Evolutionary conservation across 2,113 vertebrate genomes (phyloP), one percentile per base, ranked within the genome.

Genomic region (Amblyornis subalaris): DNA sequence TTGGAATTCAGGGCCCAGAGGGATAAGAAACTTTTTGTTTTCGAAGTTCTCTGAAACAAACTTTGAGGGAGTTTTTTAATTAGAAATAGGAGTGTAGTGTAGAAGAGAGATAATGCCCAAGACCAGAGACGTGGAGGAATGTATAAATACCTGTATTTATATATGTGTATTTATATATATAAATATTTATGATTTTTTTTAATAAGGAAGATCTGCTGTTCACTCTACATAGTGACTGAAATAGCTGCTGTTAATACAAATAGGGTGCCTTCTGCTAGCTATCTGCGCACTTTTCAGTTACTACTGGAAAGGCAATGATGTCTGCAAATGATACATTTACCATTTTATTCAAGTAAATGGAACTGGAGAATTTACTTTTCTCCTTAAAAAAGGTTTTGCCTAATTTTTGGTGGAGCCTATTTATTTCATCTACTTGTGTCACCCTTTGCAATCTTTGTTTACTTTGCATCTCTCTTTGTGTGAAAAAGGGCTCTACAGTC

Each of bases 131-230:
- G 45, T 26, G 19, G 40, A 79, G 31, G 40, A 83, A 36, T 45
- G 14, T 36, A 28, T 50, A 73, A 65, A 57, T 87, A 24, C 23
- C 25, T 81, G 5, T 85, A 65, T 81, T 71, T 77, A 47, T 44
- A 47, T 25, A 14, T 28, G 7, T 57, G 11, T 87, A 40, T 85
- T 61, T 78, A 9, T 44, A 28, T 24, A 9, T 84, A 31, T 57
- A 91, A 85, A 77, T 91, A 86, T 58, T 74, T 87, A 74, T 57
- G 48, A 23, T 0, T 73, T 82, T 83, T 81, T 50, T 71, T 66
- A 92, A 73, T 94, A 22, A 6, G 57, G 71, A 96, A 89, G 58
- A 88, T 94, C 79, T 81, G 36, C 72, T 96, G 35, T 71, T 96
- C 65, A 18, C 40, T 80, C 42, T 75, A 69, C 19, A 26, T 79